A percentile compares a stretch with the other conserved stretches of the same genome.
phyloP scores from a whole-genome alignment of 2,888 invertebrate genomes.

The Sisyra terminalis region DNA sequence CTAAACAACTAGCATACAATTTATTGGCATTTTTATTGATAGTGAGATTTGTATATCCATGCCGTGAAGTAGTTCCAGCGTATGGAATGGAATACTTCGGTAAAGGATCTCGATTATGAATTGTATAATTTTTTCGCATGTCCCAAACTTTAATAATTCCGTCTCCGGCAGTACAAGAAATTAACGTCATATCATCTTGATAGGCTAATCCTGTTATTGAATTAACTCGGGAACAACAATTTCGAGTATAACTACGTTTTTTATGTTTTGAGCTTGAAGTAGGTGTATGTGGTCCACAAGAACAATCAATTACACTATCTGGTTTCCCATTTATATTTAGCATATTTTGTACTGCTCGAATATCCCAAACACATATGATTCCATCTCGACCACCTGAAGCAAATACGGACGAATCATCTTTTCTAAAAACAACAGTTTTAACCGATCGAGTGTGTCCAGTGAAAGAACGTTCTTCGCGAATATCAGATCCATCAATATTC shows the following conservation, averaged over 20 bases:
- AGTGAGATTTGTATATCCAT: constrained; percentile 62
- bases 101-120: constrained; percentile 47
- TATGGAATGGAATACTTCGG: constrained; percentile 60
- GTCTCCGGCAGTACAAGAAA: constrained; percentile 78
- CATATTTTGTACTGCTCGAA: constrained; percentile 31
- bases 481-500: constrained; percentile 39
- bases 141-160: constrained; percentile 68
- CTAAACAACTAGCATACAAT: constrained; percentile 77
- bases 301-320: constrained; percentile 48
- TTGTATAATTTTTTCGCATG: constrained; percentile 60
- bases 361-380: constrained; percentile 74
- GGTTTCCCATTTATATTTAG: constrained; percentile 29
- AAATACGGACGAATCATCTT: constrained; percentile 54
- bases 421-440: constrained; percentile 61
- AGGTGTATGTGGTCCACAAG: constrained; percentile 28
- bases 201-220: constrained; percentile 74
- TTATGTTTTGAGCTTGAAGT: constrained; percentile 28
- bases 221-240: constrained; percentile 33
- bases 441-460: constrained; percentile 66
- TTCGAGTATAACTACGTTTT: constrained; percentile 16
- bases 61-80: constrained; percentile 48
- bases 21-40: constrained; percentile 50
- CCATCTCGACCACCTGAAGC: constrained; percentile 83
- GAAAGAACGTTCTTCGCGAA: constrained; percentile 39
- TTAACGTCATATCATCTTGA: constrained; percentile 58